These are phyloP conservation scores for Agrochola circellaris DNA, from an alignment of 2,888 invertebrate species.

Conservation along the genomic window DNA sequence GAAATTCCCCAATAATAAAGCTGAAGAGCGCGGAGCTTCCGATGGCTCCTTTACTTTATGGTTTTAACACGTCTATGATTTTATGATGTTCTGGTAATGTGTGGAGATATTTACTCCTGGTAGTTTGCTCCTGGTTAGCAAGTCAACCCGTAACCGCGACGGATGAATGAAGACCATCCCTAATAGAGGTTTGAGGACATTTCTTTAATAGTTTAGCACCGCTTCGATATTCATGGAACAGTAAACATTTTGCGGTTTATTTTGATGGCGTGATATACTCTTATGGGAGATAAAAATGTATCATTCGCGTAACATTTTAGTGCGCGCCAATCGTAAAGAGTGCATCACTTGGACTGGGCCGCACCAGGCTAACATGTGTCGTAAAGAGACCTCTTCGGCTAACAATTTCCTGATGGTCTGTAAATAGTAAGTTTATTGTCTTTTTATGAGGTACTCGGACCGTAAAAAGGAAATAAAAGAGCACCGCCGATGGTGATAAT, in stretches of 20 bases:
- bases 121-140: slow-evolving; percentile 60
- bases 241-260: slow-evolving; percentile 73
- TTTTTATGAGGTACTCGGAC: slow-evolving; percentile 91
- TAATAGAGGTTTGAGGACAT: slow-evolving; percentile 38
- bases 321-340: slow-evolving; percentile 89
- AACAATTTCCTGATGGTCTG: slow-evolving; percentile 91
- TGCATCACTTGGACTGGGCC: slow-evolving; percentile 83
- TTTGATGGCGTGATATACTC: slow-evolving; percentile 77
- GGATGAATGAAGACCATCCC: background rate
- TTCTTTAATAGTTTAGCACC: slow-evolving; percentile 31
- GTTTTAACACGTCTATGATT: slow-evolving; percentile 73
- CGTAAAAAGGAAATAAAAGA: slow-evolving; percentile 91
- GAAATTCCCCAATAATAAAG: slow-evolving; percentile 85
- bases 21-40: slow-evolving; percentile 74
- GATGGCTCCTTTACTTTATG: slow-evolving; percentile 69
- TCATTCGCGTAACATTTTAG: slow-evolving; percentile 86
- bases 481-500: slow-evolving; percentile 91
- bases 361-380: slow-evolving; percentile 88
- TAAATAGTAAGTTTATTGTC: slow-evolving; percentile 91
- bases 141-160: slow-evolving; percentile 6
- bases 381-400: slow-evolving; percentile 91
- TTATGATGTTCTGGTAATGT: slow-evolving; percentile 70
- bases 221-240: slow-evolving; percentile 65
- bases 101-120: slow-evolving; percentile 60
- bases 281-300: slow-evolving; percentile 85